A percentile compares a stretch with the other conserved stretches of the same genome.
phyloP scores from a whole-genome alignment of 2,888 invertebrate species.

The Troides oblongomaculatus region DNA sequence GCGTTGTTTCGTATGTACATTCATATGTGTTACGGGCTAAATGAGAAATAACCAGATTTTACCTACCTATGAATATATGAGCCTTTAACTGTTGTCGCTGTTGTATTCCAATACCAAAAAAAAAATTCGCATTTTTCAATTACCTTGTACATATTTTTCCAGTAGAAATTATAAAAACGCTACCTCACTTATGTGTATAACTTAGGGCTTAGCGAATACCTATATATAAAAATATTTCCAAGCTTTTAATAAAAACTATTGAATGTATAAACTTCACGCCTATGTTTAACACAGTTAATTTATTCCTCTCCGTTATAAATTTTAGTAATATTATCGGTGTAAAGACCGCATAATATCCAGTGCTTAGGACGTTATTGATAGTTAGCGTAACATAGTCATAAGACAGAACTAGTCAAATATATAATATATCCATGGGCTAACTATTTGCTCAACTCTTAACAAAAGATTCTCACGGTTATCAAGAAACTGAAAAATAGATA shows the following conservation, averaged over 20 bases:
- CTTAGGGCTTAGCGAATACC: slow-evolving; percentile 73
- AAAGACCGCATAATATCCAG: slow-evolving; percentile 73
- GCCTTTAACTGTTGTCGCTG: slow-evolving; percentile 46
- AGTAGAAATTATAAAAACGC: slow-evolving; percentile 77
- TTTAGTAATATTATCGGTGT: slow-evolving; percentile 47
- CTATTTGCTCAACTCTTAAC: slow-evolving; percentile 55
- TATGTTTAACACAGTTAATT: slow-evolving; percentile 32
- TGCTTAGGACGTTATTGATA: slow-evolving; percentile 63
- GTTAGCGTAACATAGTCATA: slow-evolving; percentile 57
- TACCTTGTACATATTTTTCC: slow-evolving; percentile 73
- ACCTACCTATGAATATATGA: slow-evolving; percentile 35
- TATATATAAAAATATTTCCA: slow-evolving; percentile 36
- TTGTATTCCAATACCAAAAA: slow-evolving; percentile 61
- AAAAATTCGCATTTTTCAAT: slow-evolving; percentile 61
- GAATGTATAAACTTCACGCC: slow-evolving; percentile 28
- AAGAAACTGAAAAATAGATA: slow-evolving; percentile 17
- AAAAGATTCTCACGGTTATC: slow-evolving; percentile 16
- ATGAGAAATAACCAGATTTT: slow-evolving; percentile 36
- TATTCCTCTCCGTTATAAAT: slow-evolving; percentile 27
- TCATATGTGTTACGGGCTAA: slow-evolving; percentile 54
- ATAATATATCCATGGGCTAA: slow-evolving; percentile 58
- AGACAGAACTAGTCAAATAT: slow-evolving; percentile 76
- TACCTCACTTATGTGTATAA: slow-evolving; percentile 73
- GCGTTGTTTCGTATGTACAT: slow-evolving; percentile 60
- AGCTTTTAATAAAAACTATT: slow-evolving; percentile 30